Evolutionary conservation across 2,888 invertebrate species (phyloP).

Genomic region (Perithous albicinctus): DNA sequence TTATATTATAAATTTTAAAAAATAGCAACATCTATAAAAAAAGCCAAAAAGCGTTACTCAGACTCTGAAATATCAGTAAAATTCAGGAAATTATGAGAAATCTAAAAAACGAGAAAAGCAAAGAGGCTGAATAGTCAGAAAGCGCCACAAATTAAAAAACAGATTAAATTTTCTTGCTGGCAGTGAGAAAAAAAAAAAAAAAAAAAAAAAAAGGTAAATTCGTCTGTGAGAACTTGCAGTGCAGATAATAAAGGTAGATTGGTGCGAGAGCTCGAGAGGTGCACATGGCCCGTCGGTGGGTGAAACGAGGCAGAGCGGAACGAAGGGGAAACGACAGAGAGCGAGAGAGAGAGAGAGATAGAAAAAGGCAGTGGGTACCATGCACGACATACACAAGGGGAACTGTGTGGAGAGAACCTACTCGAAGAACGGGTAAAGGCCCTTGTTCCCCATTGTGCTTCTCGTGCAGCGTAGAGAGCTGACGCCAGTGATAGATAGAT

Average conservation of each 20-base stretch:
- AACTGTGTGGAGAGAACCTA: constrained; percentile 62
- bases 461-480: constrained; percentile 73
- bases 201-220: constrained; percentile 13
- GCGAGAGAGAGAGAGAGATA: constrained; percentile 15
- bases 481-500: constrained; percentile 81
- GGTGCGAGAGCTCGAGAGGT: not conserved
- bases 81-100: too few species aligned
- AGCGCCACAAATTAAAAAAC: too few species aligned
- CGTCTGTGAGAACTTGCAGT: constrained; percentile 24
- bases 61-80: too few species aligned
- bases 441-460: constrained; percentile 81
- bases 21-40: too few species aligned
- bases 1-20: too few species aligned
- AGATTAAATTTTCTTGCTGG: too few species aligned
- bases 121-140: too few species aligned
- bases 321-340: constrained; percentile 14
- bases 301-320: constrained; percentile 42
- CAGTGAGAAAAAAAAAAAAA: not conserved
- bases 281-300: constrained; percentile 8
- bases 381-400: constrained; percentile 1
- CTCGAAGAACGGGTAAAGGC: constrained; percentile 72
- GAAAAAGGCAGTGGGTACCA: constrained; percentile 14
- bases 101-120: too few species aligned
- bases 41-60: too few species aligned
- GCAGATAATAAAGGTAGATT: constrained; percentile 26